phyloP scores from a whole-genome alignment of 2,888 invertebrate species.

The Phortica okadai region DNA sequence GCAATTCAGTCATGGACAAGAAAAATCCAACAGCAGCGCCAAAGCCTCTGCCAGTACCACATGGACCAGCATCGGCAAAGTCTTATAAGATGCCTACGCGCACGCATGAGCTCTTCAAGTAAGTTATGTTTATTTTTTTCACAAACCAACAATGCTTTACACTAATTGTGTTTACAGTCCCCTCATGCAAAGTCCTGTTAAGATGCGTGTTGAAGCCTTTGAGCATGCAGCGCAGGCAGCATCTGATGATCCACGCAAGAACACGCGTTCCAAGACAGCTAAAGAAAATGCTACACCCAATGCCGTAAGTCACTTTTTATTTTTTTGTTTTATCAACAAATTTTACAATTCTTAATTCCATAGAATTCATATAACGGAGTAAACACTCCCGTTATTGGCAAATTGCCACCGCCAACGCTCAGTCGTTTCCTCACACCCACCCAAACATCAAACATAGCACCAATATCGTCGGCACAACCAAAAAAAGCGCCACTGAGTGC shows the following conservation, averaged over 20 bases:
- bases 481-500: slow-evolving; percentile 72
- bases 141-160: not conserved
- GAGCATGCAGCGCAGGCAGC: slow-evolving; percentile 76
- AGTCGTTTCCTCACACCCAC: slow-evolving; percentile 74
- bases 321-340: not conserved
- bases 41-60: slow-evolving; percentile 30
- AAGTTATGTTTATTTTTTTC: slow-evolving; percentile 43
- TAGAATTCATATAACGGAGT: slow-evolving; percentile 37
- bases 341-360: too few species aligned
- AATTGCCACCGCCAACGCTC: slow-evolving; percentile 59
- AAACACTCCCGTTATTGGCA: slow-evolving; percentile 70
- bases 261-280: slow-evolving; percentile 60
- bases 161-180: slow-evolving; percentile 77
- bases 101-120: slow-evolving; percentile 76
- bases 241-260: slow-evolving; percentile 46
- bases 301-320: slow-evolving; percentile 53
- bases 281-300: slow-evolving; percentile 65
- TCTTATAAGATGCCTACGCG: slow-evolving; percentile 64
- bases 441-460: slow-evolving; percentile 57
- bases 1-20: not conserved
- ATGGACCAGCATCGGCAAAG: not conserved
- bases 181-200: slow-evolving; percentile 79
- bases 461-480: slow-evolving; percentile 52
- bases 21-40: slow-evolving; percentile 27
- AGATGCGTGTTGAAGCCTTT: slow-evolving; percentile 81